Evolutionary conservation across 2,797 vertebrate genomes (phyloP).

Genomic region (Dendrocincla fuliginosa): DNA sequence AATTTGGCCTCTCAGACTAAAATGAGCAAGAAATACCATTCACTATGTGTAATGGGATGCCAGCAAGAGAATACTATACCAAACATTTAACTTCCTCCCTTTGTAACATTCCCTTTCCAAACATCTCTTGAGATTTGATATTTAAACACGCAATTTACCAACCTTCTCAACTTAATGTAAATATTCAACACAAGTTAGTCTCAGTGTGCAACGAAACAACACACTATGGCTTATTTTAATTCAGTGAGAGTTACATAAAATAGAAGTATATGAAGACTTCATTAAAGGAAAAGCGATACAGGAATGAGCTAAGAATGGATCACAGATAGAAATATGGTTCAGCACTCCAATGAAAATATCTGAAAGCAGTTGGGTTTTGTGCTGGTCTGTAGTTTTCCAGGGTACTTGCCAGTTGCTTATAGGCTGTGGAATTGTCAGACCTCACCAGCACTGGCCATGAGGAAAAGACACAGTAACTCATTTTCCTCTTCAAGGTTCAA

Average conservation of each 20-base stretch:
- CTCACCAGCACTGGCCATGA: not conserved
- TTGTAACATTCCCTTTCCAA: slow-evolving; percentile 50
- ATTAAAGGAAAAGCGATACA: slow-evolving; percentile 25
- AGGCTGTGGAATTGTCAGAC: not conserved
- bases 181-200: slow-evolving; percentile 31
- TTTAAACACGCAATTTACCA: slow-evolving; percentile 64
- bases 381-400: not conserved
- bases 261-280: not conserved
- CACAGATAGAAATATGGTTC: not conserved
- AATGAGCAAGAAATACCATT: slow-evolving; percentile 61
- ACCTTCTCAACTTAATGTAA: slow-evolving; percentile 40
- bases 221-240: not conserved
- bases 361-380: not conserved
- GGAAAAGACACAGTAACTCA: not conserved
- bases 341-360: not conserved
- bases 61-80: slow-evolving; percentile 50
- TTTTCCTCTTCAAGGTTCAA: not conserved
- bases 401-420: not conserved
- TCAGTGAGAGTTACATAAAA: not conserved
- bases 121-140: slow-evolving; percentile 62
- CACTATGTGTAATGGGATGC: slow-evolving; percentile 33
- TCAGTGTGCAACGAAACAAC: not conserved
- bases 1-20: slow-evolving; percentile 35
- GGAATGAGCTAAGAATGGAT: not conserved
- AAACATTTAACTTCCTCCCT: slow-evolving; percentile 61